A percentile compares a stretch with the other conserved stretches of the same genome.
These are phyloP conservation scores for Gallirallus australis DNA, from an alignment of 2,797 vertebrate genomes.

Conservation along the genomic window DNA sequence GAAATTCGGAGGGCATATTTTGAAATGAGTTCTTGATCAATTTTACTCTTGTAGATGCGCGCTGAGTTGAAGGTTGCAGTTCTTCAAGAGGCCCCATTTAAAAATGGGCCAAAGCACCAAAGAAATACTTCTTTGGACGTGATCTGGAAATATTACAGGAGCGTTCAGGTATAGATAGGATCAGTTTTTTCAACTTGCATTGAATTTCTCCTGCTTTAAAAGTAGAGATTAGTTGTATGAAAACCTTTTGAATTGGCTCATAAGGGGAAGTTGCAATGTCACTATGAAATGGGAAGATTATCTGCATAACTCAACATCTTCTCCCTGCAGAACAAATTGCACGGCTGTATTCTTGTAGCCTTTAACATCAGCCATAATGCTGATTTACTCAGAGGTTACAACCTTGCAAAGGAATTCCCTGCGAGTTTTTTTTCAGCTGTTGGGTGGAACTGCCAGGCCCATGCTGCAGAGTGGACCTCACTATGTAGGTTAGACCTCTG, in stretches of 20 bases:
- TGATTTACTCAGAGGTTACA: not conserved
- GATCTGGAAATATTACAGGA: not conserved
- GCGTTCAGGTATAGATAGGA: not conserved
- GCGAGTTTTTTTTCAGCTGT: not conserved
- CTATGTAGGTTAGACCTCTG: not conserved
- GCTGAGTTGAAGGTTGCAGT: constrained; percentile 14
- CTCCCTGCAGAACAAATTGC: not conserved
- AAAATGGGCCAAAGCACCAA: not conserved
- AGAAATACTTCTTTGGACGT: not conserved
- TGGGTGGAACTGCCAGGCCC: not conserved
- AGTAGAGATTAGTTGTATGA: not conserved
- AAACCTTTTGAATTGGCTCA: not conserved
- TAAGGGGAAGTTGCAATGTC: constrained; percentile 25
- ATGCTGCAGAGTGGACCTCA: not conserved
- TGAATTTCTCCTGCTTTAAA: constrained; percentile 5
- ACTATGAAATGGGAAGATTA: not conserved
- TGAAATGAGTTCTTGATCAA: not conserved
- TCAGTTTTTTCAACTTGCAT: constrained; percentile 8
- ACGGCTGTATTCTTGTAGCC: not conserved
- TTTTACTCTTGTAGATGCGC: constrained; percentile 23
- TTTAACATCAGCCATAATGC: not conserved
- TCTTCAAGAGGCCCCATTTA: not conserved
- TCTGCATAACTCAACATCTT: not conserved
- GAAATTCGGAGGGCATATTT: not conserved
- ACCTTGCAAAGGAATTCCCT: not conserved